Percentiles rank a stretch among this genome's conserved stretches.
Evolutionary conservation across 2,888 invertebrate genomes (phyloP).

Genomic region (Cataglyphis cursor): DNA sequence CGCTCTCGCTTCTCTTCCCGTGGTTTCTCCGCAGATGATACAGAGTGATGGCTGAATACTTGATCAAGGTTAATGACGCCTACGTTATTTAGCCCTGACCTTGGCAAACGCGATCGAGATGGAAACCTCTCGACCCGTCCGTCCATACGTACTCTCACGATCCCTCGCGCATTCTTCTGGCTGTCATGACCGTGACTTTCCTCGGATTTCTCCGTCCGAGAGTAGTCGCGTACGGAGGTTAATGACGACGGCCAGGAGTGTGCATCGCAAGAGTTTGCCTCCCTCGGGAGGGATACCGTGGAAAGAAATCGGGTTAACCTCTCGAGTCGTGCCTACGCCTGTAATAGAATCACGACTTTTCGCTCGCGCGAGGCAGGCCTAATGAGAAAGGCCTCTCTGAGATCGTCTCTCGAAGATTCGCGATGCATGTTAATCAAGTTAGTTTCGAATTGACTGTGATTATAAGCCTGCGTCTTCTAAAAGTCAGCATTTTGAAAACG

Average conservation of each 20-base stretch:
- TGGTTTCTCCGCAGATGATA: slow-evolving; percentile 22
- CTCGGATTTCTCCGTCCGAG: slow-evolving; percentile 45
- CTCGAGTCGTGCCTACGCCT: slow-evolving; percentile 8
- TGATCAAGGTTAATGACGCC: slow-evolving; percentile 40
- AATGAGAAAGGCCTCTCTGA: slow-evolving; percentile 24
- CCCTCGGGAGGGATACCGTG: slow-evolving; percentile 18
- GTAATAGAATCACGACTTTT: slow-evolving; percentile 46
- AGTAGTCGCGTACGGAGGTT: slow-evolving; percentile 25
- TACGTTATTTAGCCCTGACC: slow-evolving; percentile 31
- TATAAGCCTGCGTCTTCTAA: neutral
- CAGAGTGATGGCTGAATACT: neutral
- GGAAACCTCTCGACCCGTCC: slow-evolving; percentile 35
- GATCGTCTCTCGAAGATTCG: neutral
- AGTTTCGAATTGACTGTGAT: slow-evolving; percentile 7
- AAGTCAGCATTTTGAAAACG: neutral
- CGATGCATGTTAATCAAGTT: neutral
- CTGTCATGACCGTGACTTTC: slow-evolving; percentile 45
- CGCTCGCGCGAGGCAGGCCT: slow-evolving; percentile 25
- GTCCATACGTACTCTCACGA: slow-evolving; percentile 13
- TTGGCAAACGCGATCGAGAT: slow-evolving; percentile 35
- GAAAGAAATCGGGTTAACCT: slow-evolving; percentile 51
- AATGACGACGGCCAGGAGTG: slow-evolving; percentile 41
- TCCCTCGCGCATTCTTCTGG: slow-evolving; percentile 25
- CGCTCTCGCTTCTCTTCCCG: slow-evolving; percentile 10
- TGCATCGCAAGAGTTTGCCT: slow-evolving; percentile 10